phyloP scores from a whole-genome alignment of 2,888 invertebrate species.

The Zaprionus lineosus region DNA sequence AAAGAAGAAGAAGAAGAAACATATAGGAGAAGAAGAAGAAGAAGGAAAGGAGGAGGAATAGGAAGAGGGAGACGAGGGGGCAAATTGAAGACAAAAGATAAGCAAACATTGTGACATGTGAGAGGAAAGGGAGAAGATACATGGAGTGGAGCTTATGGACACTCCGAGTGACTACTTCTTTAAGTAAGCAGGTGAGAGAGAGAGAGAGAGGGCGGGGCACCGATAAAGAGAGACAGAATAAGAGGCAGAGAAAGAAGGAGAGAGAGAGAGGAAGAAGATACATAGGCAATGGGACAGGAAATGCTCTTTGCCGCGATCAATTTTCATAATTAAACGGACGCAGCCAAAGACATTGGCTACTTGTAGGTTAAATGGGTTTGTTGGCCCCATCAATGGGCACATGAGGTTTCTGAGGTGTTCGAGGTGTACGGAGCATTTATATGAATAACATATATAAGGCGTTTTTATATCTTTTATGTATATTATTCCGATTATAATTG shows the following conservation, averaged over 20 bases:
- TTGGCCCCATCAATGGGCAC: slow-evolving; percentile 59
- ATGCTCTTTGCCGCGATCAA: slow-evolving; percentile 78
- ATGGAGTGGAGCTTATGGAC: slow-evolving; percentile 1
- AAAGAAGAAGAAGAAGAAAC: slow-evolving; percentile 1
- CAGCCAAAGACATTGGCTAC: slow-evolving; percentile 63
- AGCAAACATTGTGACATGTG: slow-evolving; percentile 39
- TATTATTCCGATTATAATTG: slow-evolving; percentile 29
- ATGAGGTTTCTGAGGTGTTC: too few relatives aligned
- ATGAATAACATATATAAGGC: background rate
- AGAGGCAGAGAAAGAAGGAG: slow-evolving; percentile 5
- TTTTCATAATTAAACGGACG: slow-evolving; percentile 78
- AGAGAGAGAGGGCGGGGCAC: too few relatives aligned
- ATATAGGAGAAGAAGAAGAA: slow-evolving; percentile 1
- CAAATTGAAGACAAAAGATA: slow-evolving; percentile 51
- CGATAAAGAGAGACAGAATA: background rate
- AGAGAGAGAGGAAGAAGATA: slow-evolving; percentile 15
- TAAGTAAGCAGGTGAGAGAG: too few relatives aligned
- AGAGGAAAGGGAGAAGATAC: background rate
- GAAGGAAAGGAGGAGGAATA: background rate
- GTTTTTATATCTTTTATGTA: slow-evolving; percentile 4
- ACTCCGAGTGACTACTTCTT: slow-evolving; percentile 25
- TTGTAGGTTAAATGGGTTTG: slow-evolving; percentile 80
- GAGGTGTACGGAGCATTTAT: background rate
- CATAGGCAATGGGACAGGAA: slow-evolving; percentile 66
- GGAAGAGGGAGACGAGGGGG: background rate